phyloP scores from a whole-genome alignment of 2,113 vertebrate genomes.

The Muntiacus reevesi region DNA sequence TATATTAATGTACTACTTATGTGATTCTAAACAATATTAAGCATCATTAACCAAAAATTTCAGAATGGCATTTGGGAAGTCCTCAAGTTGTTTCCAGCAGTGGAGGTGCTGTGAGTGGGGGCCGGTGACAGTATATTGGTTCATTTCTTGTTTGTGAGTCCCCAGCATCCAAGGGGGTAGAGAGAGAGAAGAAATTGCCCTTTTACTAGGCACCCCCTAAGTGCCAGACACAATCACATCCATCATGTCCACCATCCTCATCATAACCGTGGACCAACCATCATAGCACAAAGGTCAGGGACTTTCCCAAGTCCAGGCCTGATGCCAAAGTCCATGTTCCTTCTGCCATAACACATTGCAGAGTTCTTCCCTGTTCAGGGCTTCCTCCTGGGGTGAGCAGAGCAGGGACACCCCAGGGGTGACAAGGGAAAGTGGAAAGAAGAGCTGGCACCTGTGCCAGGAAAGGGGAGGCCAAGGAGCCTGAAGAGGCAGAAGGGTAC shows the following conservation, averaged over 20 bases:
- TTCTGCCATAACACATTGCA: not conserved
- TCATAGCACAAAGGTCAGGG: not conserved
- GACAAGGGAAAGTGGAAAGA: not conserved
- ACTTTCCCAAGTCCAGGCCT: not conserved
- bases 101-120: not conserved
- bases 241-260: not conserved
- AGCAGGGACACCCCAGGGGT: not conserved
- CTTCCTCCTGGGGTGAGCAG: not conserved
- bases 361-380: not conserved
- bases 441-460: not conserved
- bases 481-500: not conserved
- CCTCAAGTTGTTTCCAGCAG: not conserved
- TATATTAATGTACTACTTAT: not conserved
- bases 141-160: not conserved
- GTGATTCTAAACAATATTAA: not conserved
- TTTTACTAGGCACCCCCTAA: not conserved
- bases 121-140: too few species aligned
- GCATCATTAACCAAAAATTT: not conserved
- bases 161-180: not conserved
- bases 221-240: not conserved
- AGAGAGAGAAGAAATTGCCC: not conserved
- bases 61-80: not conserved
- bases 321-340: not conserved
- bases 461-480: not conserved
- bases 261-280: not conserved